Conservation (phyloP, 2,888 invertebrate species). For the Biston betularia region DNA sequence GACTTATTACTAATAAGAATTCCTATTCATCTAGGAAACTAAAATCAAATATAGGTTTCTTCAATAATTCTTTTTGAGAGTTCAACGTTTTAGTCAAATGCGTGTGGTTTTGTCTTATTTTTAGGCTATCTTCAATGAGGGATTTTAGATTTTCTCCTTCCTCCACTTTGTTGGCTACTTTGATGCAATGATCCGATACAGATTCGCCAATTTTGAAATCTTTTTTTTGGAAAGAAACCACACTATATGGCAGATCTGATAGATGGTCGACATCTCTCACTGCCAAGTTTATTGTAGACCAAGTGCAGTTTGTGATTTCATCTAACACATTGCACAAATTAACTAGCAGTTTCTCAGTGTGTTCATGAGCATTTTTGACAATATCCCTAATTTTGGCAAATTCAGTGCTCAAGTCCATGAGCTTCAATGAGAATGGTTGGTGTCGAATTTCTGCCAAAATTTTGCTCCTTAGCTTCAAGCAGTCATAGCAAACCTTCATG, state of each 20-base stretch:
- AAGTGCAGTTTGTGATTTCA: constrained; percentile 71
- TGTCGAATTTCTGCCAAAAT: constrained; percentile 77
- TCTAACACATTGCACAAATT: constrained; percentile 64
- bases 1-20: background rate
- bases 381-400: constrained; percentile 75
- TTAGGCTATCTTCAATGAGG: constrained; percentile 77
- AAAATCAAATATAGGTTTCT: constrained; percentile 69
- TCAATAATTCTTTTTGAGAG: constrained; percentile 66
- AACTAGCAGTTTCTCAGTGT: constrained; percentile 65
- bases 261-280: constrained; percentile 69
- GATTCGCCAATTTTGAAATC: constrained; percentile 80
- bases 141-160: constrained; percentile 70
- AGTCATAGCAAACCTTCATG: constrained; percentile 84
- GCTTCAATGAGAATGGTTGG: constrained; percentile 75
- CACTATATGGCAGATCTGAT: constrained; percentile 76
- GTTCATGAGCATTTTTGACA: constrained; percentile 70
- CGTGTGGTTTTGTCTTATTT: constrained; percentile 67
- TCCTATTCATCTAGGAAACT: constrained; percentile 69
- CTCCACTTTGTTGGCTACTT: constrained; percentile 56
- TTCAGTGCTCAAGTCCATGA: constrained; percentile 76
- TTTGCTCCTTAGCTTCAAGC: constrained; percentile 82
- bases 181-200: constrained; percentile 69
- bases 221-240: constrained; percentile 77
- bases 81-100: constrained; percentile 68
- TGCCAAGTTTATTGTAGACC: constrained; percentile 75